A percentile compares a stretch with the other conserved stretches of the same genome.
Conservation (phyloP, 30 jellyfish, hydroid and myxozoan genomes). For the Cassiopea xamachana region DNA sequence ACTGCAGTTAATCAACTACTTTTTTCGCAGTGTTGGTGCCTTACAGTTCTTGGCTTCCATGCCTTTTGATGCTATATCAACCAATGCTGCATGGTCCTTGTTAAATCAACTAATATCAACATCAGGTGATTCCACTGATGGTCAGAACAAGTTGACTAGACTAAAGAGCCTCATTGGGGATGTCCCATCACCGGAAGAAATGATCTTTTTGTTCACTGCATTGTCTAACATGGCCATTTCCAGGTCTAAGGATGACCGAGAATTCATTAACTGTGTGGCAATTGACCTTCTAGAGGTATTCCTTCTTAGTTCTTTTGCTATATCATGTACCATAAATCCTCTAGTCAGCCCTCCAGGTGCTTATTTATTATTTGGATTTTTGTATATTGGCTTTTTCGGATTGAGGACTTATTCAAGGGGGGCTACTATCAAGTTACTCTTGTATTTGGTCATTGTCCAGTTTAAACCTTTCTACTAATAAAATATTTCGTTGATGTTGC, state of each 20-base stretch:
- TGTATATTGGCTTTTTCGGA: too few relatives aligned
- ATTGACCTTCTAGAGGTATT: constrained; percentile 72
- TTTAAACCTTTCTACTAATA: too few relatives aligned
- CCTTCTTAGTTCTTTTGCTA: neutral
- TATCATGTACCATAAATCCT: neutral
- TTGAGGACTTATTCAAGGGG: too few relatives aligned
- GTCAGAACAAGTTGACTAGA: neutral
- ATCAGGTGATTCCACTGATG: neutral
- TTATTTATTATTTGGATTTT: too few relatives aligned
- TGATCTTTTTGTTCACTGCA: constrained; percentile 81
- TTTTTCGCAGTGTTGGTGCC: constrained; percentile 75
- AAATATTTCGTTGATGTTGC: too few relatives aligned
- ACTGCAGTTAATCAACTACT: neutral
- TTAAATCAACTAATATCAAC: constrained; percentile 51
- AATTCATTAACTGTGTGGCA: constrained; percentile 66
- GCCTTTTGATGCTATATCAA: constrained; percentile 95
- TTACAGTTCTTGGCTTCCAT: constrained; percentile 92
- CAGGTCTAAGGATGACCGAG: constrained; percentile 72
- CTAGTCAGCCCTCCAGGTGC: too few relatives aligned
- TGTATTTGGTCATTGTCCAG: too few relatives aligned
- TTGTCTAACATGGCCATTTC: constrained; percentile 89
- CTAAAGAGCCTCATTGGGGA: constrained; percentile 1
- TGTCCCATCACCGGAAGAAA: constrained; percentile 78
- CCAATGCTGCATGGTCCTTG: constrained; percentile 83
- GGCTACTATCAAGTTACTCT: too few relatives aligned